Evolutionary conservation across 30 jellyfish, hydroid and myxozoan species (phyloP), one percentile per base, ranked within the genome.

Genomic region (Mastigias papua): DNA sequence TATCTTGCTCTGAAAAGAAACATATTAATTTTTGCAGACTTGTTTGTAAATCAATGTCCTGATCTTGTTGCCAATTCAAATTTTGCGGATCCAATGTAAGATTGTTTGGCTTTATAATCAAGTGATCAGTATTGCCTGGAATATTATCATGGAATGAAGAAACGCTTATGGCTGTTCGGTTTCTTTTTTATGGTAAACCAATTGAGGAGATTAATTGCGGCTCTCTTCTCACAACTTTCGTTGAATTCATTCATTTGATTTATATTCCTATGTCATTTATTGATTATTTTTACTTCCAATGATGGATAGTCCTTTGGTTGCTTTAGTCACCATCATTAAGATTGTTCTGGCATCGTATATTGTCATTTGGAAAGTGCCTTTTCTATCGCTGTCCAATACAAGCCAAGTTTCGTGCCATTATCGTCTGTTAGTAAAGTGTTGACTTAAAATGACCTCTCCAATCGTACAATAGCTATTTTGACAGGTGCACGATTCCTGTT

Each of bases 121-220:
- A 63, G 37, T 57, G 74, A 63, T 63, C 33, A 63, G 74, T 42
- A 63, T 25, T 63, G 21, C 74, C 74, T 63, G 74, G 74, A 63
- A 63, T 63, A 63, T 63, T 25, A 17, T 6, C 46, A 6, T 63
- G 37, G 74, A n/a, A 22, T 63, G 74, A 27, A 63, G 74, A 63
- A 63, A 20, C 33, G 8, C 17, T 15, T 72, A 28, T 34, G 68
- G 83, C 22, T 72, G 17, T 25, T 72, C 35, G 69, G 83, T 69
- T 35, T 42, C n/a, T 68, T 72, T 37, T 72, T 33, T 35, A 22
- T 2, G 83, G 67, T 27, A 72, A 35, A 34, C 83, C 83, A 72
- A 28, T 17, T 4, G 42, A 2, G 42, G 74, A 0, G 74, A 63
- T 63, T 22, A 63, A 22, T 0, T 20, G 35, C 42, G 74, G 70